Conservation (phyloP, 1,140 invertebrate genomes). For the Colletes gigas region DNA sequence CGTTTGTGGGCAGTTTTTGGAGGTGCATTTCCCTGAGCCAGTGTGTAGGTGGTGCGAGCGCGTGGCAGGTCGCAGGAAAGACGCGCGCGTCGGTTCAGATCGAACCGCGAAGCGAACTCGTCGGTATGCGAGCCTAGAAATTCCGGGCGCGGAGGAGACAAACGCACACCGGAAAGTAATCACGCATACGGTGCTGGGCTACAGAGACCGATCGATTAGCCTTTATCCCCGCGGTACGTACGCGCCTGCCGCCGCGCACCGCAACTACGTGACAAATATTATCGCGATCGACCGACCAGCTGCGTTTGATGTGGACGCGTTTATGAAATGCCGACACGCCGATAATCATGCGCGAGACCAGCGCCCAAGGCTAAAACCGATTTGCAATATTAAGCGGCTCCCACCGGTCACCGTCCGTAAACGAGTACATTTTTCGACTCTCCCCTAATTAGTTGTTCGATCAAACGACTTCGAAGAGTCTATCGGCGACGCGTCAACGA, state of each 20-base stretch:
- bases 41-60: too few relatives aligned
- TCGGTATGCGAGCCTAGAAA: slow-evolving; percentile 39
- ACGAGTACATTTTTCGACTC: slow-evolving; percentile 26
- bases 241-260: slow-evolving; percentile 59
- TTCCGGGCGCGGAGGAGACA: slow-evolving; percentile 57
- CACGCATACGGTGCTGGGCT: slow-evolving; percentile 51
- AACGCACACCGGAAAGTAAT: slow-evolving; percentile 59
- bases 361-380: slow-evolving; percentile 67
- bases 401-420: not conserved
- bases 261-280: slow-evolving; percentile 71
- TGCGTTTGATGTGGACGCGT: slow-evolving; percentile 69
- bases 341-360: slow-evolving; percentile 64
- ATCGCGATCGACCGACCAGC: slow-evolving; percentile 66
- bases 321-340: slow-evolving; percentile 69
- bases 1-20: too few relatives aligned
- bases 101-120: slow-evolving; percentile 4
- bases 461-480: not conserved
- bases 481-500: not conserved
- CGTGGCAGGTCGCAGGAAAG: too few relatives aligned
- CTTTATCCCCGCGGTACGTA: slow-evolving; percentile 58
- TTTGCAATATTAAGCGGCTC: slow-evolving; percentile 63
- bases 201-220: slow-evolving; percentile 64
- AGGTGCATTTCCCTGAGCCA: too few relatives aligned
- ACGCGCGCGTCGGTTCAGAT: not conserved
- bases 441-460: slow-evolving; percentile 31